Conservation (phyloP, 2,113 vertebrate species). For the Pelobates fuscus region DNA sequence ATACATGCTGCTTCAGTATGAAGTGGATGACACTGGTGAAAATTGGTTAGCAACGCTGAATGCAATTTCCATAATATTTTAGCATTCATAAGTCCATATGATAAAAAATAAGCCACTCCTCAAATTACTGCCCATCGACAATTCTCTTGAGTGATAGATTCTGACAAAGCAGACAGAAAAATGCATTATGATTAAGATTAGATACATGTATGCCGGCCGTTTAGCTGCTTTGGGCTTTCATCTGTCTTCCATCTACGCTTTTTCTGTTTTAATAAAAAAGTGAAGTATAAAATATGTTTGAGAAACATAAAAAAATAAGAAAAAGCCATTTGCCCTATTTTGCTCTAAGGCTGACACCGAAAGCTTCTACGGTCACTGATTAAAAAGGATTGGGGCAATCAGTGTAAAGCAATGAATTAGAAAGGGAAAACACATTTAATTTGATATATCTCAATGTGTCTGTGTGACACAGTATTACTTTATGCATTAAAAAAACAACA, state of each 20-base stretch:
- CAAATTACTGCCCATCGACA: slow-evolving; percentile 85
- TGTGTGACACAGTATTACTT: no score
- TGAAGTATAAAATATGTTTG: slow-evolving; percentile 54
- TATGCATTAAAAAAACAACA: no score
- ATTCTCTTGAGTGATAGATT: slow-evolving; percentile 84
- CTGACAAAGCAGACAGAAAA: slow-evolving; percentile 86
- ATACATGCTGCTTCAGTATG: slow-evolving; percentile 89
- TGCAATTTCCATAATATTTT: slow-evolving; percentile 90
- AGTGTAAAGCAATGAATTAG: slow-evolving; percentile 55
- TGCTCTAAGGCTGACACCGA: slow-evolving; percentile 50
- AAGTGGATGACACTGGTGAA: slow-evolving; percentile 88
- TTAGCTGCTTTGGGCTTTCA: slow-evolving; percentile 63
- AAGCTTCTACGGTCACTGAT: slow-evolving; percentile 55
- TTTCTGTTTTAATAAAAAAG: slow-evolving; percentile 50
- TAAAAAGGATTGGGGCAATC: slow-evolving; percentile 39
- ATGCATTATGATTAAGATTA: slow-evolving; percentile 96
- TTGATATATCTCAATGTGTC: no score
- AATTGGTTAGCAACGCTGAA: slow-evolving; percentile 92
- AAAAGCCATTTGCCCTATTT: slow-evolving; percentile 38
- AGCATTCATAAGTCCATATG: slow-evolving; percentile 94
- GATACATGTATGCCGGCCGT: slow-evolving; percentile 77
- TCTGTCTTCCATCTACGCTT: slow-evolving; percentile 61
- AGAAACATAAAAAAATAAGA: slow-evolving; percentile 55
- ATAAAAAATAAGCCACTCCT: slow-evolving; percentile 96
- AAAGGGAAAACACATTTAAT: slow-evolving; percentile 16